Evolutionary conservation across 2,888 invertebrate genomes (phyloP).

Genomic region (Aspidiotus destructor): DNA sequence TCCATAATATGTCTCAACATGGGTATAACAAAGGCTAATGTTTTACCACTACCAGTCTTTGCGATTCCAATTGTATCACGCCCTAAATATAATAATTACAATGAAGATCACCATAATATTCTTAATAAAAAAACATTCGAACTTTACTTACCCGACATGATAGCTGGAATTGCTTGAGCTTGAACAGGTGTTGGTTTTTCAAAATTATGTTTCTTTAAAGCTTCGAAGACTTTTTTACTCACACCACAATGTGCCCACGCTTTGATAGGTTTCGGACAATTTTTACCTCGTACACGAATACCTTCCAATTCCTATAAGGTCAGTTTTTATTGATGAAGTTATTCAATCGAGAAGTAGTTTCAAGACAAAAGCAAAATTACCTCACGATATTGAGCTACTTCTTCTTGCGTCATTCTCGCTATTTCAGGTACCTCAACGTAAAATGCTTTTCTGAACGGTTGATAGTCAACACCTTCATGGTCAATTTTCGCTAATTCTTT

Average conservation of each 20-base stretch:
- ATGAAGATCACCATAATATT: background rate
- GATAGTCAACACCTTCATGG: constrained; percentile 75
- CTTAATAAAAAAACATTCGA: background rate
- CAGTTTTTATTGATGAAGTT: constrained; percentile 3
- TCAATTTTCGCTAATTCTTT: constrained; percentile 91
- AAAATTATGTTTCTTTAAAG: constrained; percentile 78
- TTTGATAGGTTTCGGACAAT: constrained; percentile 67
- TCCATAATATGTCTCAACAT: constrained; percentile 96
- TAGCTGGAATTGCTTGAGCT: constrained; percentile 91
- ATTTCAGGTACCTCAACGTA: constrained; percentile 97
- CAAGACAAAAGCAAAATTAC: constrained; percentile 19
- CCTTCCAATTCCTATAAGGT: constrained; percentile 68
- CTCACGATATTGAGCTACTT: constrained; percentile 71
- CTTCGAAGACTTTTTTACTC: constrained; percentile 87
- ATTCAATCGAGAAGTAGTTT: background rate
- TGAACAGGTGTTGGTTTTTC: constrained; percentile 99
- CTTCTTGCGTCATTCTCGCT: constrained; percentile 76
- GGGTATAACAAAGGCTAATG: constrained; percentile 91
- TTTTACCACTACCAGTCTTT: constrained; percentile 98
- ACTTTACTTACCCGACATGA: constrained; percentile 59
- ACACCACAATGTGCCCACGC: constrained; percentile 98
- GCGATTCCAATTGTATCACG: constrained; percentile 97
- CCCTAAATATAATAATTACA: constrained; percentile 8
- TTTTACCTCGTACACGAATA: constrained; percentile 90
- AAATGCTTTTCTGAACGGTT: constrained; percentile 84